phyloP scores from a whole-genome alignment of 2,797 vertebrate species.

The Spondyliosoma cantharus region DNA sequence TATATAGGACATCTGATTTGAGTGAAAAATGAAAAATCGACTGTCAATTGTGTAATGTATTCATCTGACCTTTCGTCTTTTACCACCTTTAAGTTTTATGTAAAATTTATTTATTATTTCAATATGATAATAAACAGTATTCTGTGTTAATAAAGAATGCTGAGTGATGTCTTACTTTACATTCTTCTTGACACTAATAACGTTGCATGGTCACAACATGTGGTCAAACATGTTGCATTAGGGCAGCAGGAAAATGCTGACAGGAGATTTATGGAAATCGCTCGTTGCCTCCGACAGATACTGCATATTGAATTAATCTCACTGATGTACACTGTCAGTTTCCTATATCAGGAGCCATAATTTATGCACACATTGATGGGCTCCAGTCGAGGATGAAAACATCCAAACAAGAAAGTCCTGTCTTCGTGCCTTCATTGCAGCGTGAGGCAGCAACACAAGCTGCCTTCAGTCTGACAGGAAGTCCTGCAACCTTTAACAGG shows the following conservation, averaged over 20 bases:
- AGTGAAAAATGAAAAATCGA: neutral
- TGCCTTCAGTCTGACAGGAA: conserved; percentile 37
- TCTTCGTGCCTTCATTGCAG: conserved; percentile 1
- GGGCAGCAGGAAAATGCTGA: conserved; percentile 1
- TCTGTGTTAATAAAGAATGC: neutral
- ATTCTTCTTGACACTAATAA: neutral
- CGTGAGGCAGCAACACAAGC: conserved; percentile 9
- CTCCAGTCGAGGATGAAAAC: conserved; percentile 23
- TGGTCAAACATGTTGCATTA: neutral
- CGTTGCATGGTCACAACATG: neutral
- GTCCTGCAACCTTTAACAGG: conserved; percentile 15
- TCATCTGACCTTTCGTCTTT: neutral
- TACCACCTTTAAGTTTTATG: neutral
- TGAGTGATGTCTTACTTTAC: neutral
- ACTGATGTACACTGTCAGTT: neutral
- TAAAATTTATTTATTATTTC: neutral
- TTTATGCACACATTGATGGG: conserved; percentile 12
- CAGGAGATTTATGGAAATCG: conserved; percentile 13
- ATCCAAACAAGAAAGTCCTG: conserved; percentile 39
- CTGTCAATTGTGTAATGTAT: neutral
- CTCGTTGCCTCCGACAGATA: conserved; percentile 11
- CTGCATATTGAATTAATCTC: conserved; percentile 3
- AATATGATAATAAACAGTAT: neutral
- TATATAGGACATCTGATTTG: neutral
- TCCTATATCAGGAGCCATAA: conserved; percentile 18